These are phyloP conservation scores for Apamea sordens DNA, from an alignment of 2,888 invertebrate genomes.

Conservation along the genomic window DNA sequence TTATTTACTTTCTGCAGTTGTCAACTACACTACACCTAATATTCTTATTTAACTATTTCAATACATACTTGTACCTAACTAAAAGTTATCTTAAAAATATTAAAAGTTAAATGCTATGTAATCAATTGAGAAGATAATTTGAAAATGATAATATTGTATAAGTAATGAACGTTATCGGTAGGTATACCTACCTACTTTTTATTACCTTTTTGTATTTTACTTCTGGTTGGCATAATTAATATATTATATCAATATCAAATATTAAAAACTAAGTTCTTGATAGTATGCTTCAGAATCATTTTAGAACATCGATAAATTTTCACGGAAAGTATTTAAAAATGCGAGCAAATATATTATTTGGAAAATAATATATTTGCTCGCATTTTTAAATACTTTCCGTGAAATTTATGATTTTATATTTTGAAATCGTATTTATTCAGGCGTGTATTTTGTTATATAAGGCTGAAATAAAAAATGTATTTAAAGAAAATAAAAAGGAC, in stretches of 20 bases:
- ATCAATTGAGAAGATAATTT: background rate
- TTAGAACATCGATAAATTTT: background rate
- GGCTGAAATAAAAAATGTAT: background rate
- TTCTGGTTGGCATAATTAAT: background rate
- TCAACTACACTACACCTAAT: background rate
- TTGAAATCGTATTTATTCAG: background rate
- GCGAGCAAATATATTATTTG: background rate
- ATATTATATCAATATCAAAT: background rate
- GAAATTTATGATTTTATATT: background rate
- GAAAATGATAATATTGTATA: background rate
- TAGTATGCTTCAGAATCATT: background rate
- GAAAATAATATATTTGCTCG: background rate
- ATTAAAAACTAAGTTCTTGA: background rate
- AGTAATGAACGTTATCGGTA: background rate
- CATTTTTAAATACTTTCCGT: background rate
- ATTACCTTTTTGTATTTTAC: background rate
- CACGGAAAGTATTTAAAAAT: background rate
- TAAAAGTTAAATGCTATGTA: background rate
- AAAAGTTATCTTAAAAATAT: background rate
- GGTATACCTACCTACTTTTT: background rate
- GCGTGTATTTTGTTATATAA: background rate
- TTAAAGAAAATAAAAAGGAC: background rate
- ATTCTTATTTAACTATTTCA: background rate
- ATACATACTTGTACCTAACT: background rate
- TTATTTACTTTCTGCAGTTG: background rate